phyloP scores from a whole-genome alignment of 2,888 invertebrate species.

The Eupithecia insigniata region DNA sequence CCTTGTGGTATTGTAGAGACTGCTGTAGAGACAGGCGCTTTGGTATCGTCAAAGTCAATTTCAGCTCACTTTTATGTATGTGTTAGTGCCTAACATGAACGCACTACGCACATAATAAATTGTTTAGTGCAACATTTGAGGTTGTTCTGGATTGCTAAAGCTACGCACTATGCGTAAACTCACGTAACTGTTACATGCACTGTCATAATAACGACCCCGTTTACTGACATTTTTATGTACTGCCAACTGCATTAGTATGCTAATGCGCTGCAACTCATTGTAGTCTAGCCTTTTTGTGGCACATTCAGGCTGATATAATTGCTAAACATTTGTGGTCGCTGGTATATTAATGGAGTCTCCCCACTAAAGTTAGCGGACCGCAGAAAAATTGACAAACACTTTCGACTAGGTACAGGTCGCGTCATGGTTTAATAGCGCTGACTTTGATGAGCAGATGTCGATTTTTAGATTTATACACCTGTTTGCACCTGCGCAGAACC shows the following conservation, averaged over 20 bases:
- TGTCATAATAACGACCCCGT: constrained; percentile 35
- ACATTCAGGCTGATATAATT: not conserved
- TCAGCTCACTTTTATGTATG: not conserved
- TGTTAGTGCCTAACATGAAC: not conserved
- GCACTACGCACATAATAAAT: not conserved
- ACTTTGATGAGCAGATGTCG: too few relatives aligned
- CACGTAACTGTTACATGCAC: constrained; percentile 46
- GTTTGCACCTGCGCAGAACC: too few relatives aligned
- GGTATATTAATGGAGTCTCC: not conserved
- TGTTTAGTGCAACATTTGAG: constrained; percentile 3
- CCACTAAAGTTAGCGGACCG: not conserved
- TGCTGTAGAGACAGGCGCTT: not conserved
- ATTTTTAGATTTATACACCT: too few relatives aligned
- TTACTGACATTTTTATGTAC: constrained; percentile 38
- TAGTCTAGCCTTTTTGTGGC: not conserved
- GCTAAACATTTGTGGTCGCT: not conserved
- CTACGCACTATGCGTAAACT: constrained; percentile 49
- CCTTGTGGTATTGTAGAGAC: not conserved
- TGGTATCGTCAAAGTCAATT: not conserved
- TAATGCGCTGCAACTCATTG: constrained; percentile 20
- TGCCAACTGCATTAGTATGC: constrained; percentile 28
- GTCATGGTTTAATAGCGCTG: too few relatives aligned
- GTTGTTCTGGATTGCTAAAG: constrained; percentile 23
- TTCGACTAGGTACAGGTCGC: not conserved
- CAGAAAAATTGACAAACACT: not conserved